phyloP scores from a whole-genome alignment of 2,113 vertebrate species.

The Catagonus wagneri region DNA sequence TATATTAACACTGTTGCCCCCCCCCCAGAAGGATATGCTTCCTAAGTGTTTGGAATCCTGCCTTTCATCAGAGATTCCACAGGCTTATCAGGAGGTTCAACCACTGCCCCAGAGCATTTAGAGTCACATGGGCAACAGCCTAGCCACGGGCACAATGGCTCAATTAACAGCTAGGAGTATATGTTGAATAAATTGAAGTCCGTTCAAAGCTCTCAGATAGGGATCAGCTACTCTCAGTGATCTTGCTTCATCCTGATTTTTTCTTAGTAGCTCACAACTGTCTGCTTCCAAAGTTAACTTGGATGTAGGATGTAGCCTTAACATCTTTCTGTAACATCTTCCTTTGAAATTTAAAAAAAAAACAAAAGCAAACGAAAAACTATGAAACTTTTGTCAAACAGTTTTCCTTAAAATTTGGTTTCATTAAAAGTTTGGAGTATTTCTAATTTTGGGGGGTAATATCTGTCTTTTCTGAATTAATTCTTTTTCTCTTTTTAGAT shows the following conservation, averaged over 20 bases:
- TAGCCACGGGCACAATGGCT: not conserved
- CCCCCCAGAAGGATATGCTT: not conserved
- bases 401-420: constrained; percentile 17
- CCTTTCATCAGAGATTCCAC: not conserved
- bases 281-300: not conserved
- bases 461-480: constrained; percentile 25
- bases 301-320: not conserved
- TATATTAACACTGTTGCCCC: not conserved
- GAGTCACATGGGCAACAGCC: not conserved
- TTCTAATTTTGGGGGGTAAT: constrained; percentile 13
- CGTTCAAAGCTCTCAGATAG: not conserved
- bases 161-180: not conserved
- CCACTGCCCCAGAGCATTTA: not conserved
- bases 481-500: constrained; percentile 7
- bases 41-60: not conserved
- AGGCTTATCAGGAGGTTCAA: not conserved
- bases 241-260: not conserved
- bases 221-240: not conserved
- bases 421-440: not conserved
- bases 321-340: not conserved
- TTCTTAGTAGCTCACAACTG: not conserved
- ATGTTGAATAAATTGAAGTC: not conserved
- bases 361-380: not conserved
- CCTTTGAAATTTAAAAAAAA: not conserved
- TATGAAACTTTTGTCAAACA: not conserved